These are phyloP conservation scores for Hesperophylax magnus DNA, from an alignment of 1,140 invertebrate genomes.

Conservation along the genomic window DNA sequence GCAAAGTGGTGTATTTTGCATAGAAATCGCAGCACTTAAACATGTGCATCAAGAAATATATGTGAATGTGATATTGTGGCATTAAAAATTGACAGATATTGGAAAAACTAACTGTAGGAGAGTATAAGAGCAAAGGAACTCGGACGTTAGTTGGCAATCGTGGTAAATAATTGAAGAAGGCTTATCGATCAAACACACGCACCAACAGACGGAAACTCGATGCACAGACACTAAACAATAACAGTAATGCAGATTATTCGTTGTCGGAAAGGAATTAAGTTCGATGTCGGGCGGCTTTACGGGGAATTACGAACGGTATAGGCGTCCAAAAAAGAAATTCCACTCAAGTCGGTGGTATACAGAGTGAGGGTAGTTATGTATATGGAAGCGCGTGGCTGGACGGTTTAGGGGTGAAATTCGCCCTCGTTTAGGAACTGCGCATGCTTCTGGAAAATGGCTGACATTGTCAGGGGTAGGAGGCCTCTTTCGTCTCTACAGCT, in stretches of 20 bases:
- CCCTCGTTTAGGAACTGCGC: constrained; percentile 11
- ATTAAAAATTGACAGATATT: too few species aligned
- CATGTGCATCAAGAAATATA: too few species aligned
- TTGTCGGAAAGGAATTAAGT: too few species aligned
- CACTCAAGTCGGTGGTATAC: neutral
- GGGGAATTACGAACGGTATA: constrained; percentile 22
- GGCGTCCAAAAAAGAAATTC: constrained; percentile 24
- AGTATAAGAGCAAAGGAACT: neutral
- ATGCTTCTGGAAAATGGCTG: constrained; percentile 30
- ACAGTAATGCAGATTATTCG: too few species aligned
- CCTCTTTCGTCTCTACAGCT: neutral
- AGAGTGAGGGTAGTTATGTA: constrained; percentile 1
- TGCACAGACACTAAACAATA: neutral
- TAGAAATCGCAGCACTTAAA: too few species aligned
- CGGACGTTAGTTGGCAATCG: neutral
- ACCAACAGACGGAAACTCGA: neutral
- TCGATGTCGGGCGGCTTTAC: neutral
- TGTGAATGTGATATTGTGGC: too few species aligned
- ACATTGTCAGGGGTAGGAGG: neutral
- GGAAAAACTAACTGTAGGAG: too few species aligned
- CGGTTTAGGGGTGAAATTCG: constrained; percentile 34
- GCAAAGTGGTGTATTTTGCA: too few species aligned
- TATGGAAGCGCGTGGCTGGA: constrained; percentile 41
- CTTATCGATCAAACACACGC: constrained; percentile 43
- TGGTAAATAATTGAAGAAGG: constrained; percentile 44